phyloP scores from a whole-genome alignment of 2,888 invertebrate genomes.

The Rotaria macrura region DNA sequence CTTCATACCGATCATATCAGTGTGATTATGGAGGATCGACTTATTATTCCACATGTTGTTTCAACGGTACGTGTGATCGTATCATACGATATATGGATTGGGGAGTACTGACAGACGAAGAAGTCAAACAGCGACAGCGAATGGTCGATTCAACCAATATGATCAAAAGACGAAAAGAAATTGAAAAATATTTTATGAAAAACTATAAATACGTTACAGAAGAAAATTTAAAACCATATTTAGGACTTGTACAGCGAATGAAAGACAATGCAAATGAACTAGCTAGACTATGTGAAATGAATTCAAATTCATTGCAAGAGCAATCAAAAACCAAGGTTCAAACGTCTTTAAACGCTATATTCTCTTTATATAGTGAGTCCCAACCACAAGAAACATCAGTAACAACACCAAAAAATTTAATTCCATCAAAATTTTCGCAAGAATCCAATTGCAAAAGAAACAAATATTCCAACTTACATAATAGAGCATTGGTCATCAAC shows the following conservation, averaged over 20 bases:
- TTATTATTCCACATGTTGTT: not conserved
- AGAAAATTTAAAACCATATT: not conserved
- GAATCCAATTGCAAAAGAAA: not conserved
- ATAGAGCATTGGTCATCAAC: not conserved
- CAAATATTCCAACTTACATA: not conserved
- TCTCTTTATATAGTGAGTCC: not conserved
- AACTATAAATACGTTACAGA: not conserved
- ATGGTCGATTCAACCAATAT: not conserved
- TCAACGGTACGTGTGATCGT: too few relatives aligned
- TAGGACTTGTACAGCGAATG: not conserved
- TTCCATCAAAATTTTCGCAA: not conserved
- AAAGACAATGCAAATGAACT: not conserved
- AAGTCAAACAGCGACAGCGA: not conserved
- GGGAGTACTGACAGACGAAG: not conserved
- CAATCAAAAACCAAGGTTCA: not conserved
- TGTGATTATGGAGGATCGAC: not conserved
- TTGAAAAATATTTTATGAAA: not conserved
- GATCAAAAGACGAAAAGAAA: not conserved
- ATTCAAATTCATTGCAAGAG: not conserved
- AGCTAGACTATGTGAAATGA: not conserved
- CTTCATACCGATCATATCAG: too few relatives aligned
- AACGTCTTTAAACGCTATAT: not conserved
- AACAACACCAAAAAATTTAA: not conserved
- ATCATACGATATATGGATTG: not conserved
- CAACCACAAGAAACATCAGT: not conserved